Percentiles rank a stretch among this genome's conserved stretches.
Conservation (phyloP, 2,888 invertebrate species). For the Serrognathus titanus region DNA sequence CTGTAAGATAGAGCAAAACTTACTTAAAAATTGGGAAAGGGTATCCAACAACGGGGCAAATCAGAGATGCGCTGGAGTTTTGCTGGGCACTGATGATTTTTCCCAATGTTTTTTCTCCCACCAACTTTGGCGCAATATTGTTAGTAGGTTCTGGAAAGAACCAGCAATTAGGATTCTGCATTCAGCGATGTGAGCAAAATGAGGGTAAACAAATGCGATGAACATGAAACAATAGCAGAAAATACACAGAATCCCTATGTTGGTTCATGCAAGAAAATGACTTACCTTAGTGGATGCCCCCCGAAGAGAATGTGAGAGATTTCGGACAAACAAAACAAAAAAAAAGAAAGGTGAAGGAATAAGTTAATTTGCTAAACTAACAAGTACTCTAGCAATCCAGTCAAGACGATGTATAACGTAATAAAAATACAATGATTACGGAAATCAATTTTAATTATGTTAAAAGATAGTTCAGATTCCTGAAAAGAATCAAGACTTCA, state of each 20-base stretch:
- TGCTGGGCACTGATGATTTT: conserved; percentile 58
- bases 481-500: too few species aligned
- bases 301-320: too few species aligned
- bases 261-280: conserved; percentile 25
- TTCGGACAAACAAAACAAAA: too few species aligned
- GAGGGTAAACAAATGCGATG: background rate
- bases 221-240: conserved; percentile 3
- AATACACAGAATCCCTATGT: conserved; percentile 35
- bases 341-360: too few species aligned
- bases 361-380: too few species aligned
- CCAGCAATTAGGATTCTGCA: conserved; percentile 35
- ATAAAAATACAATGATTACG: too few species aligned
- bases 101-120: conserved; percentile 53
- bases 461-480: too few species aligned
- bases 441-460: too few species aligned
- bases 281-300: conserved; percentile 2
- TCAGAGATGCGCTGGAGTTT: conserved; percentile 57
- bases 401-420: too few species aligned
- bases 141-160: conserved; percentile 50
- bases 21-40: conserved; percentile 72
- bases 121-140: conserved; percentile 49
- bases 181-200: conserved; percentile 13
- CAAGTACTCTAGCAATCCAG: too few species aligned
- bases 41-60: conserved; percentile 68
- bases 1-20: conserved; percentile 39